phyloP scores from a whole-genome alignment of 1,140 invertebrate genomes.

The Zelostemma sp. region DNA sequence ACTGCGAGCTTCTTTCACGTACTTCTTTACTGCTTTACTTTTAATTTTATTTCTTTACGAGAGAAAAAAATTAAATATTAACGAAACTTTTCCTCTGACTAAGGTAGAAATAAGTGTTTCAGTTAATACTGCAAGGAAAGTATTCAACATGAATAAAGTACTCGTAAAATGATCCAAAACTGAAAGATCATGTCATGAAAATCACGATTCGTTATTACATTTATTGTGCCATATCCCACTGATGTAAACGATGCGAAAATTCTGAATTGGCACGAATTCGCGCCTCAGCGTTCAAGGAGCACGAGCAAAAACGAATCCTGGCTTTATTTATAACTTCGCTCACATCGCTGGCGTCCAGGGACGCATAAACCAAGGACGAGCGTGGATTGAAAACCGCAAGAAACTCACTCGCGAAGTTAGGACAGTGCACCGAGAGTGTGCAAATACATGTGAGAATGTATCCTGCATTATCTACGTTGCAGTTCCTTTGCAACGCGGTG shows the following conservation, averaged over 20 bases:
- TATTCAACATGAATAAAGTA: background rate
- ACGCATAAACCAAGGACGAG: slow-evolving; percentile 51
- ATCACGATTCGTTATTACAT: background rate
- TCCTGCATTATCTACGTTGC: background rate
- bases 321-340: slow-evolving; percentile 56
- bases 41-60: no score
- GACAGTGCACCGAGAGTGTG: background rate
- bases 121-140: background rate
- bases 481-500: background rate
- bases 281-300: slow-evolving; percentile 40
- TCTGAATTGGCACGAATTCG: slow-evolving; percentile 10
- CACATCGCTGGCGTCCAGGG: slow-evolving; percentile 41
- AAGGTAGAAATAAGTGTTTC: no score
- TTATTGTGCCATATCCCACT: background rate
- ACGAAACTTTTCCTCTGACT: background rate
- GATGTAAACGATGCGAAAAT: slow-evolving; percentile 2
- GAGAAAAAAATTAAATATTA: slow-evolving; percentile 17
- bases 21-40: no score
- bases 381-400: slow-evolving; percentile 54
- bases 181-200: no score
- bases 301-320: slow-evolving; percentile 18
- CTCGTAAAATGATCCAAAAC: slow-evolving; percentile 1
- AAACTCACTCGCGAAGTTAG: slow-evolving; percentile 18
- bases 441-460: background rate
- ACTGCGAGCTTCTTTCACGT: no score